Evolutionary conservation across 2,797 vertebrate species (phyloP).

Genomic region (Pelochelys cantorii): DNA sequence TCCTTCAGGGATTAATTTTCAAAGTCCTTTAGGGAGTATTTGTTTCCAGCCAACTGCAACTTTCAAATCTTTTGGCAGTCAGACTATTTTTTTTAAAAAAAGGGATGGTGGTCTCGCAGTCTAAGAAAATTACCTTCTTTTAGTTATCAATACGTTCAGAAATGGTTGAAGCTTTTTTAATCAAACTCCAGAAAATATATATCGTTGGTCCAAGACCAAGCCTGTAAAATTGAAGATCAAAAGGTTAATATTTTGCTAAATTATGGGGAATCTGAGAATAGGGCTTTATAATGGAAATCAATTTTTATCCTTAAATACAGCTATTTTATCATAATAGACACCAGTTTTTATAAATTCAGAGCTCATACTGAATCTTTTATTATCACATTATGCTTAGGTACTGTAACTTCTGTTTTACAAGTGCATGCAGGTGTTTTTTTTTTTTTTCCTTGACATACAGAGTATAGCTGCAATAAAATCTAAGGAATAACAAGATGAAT

Average conservation of each 20-base stretch:
- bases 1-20: constrained; percentile 70
- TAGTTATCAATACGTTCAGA: constrained; percentile 11
- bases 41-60: constrained; percentile 50
- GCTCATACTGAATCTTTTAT: not conserved
- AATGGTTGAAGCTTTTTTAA: constrained; percentile 60
- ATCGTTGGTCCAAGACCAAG: constrained; percentile 43
- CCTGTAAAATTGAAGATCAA: constrained; percentile 49
- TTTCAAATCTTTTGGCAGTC: constrained; percentile 62
- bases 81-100: not conserved
- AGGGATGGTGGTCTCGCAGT: not conserved
- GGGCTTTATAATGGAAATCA: constrained; percentile 44
- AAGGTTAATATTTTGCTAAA: constrained; percentile 49
- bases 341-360: not conserved
- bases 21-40: constrained; percentile 70
- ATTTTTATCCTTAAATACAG: constrained; percentile 41
- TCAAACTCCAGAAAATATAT: not conserved
- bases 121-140: constrained; percentile 36
- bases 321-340: not conserved
- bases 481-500: constrained; percentile 44
- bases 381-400: not conserved
- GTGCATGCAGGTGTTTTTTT: not conserved
- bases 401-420: constrained; percentile 20
- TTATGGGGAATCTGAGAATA: constrained; percentile 18
- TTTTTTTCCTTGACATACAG: not conserved
- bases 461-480: constrained; percentile 30